Base-by-base conservation (phyloP, 2,113 vertebrate species). In the Cololabis saira region DNA sequence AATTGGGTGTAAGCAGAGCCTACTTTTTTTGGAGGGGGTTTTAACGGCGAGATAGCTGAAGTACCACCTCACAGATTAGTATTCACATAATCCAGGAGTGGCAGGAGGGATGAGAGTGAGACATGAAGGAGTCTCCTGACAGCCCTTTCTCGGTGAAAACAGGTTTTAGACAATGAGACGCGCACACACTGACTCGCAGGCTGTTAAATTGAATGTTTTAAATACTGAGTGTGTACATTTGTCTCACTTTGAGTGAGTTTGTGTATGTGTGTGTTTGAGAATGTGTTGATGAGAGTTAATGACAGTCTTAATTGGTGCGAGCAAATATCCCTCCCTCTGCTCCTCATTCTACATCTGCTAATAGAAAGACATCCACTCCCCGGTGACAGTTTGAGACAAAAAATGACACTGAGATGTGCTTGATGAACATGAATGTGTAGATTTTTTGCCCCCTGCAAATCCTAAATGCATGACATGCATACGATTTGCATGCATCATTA, bases 231-330 rank as follows among this genome's bases (percentile, higher is more conserved):
- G 51, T 53, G n/a, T 17, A 12, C 41, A 11, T 58, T 13, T 64
- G 43, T 52, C 16, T 61, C 2, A 1, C 24, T 42, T 41, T 48
- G 45, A 24, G 22, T n/a, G 33, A 9, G 56, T 17, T 19, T 55
- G 13, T 43, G 14, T 51, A 24, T 37, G 33, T 18, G 49, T 58
- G 22, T 37, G 47, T 68, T 21, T 22, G 58, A 33, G 30, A 37
- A 47, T 43, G 61, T 21, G 42, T 53, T 49, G 64, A 41, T 67
- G 24, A 15, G 52, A 74, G 60, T 78, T 89, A 89, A 91, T 85
- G 76, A 76, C 66, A 76, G 70, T 72, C 61, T 79, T 89, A 89
- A 85, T 82, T 87, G 77, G 78, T 79, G 71, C 66, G 66, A 70
- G 74, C 70, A 69, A 81, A 77, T 71, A 78, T 78, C 74, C 72